Evolutionary conservation across 2,113 vertebrate species (phyloP), one percentile per base, ranked within the genome.

Genomic region (Corvus moneduloides): DNA sequence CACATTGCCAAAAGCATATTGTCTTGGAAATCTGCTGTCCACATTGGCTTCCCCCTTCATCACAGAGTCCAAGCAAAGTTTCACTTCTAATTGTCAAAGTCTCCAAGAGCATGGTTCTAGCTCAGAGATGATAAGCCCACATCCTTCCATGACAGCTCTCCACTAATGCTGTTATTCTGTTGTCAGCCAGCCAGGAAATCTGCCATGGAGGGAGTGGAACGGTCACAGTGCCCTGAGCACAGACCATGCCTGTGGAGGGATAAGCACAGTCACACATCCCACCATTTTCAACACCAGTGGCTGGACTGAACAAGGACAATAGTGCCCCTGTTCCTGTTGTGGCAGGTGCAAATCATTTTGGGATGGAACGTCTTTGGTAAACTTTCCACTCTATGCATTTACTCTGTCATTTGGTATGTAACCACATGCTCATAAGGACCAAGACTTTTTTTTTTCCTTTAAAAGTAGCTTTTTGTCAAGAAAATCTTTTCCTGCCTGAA

Each of bases 11-110:
- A 93, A 92, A 96, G 74, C 93, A 55, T 93, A 95, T 95, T 13
- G 43, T 84, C 95, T 94, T 96, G 96, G 96, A 97, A 94, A 96
- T 97, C 93, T 94, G 81, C 94, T 96, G 91, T 97, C 95, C 94
- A 72, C 56, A 72, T 96, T 97, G 95, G 94, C 95, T 94, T 94
- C 37, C 33, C 48, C 27, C 68, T 95, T 93, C 35, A 56, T 63
- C 72, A 59, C 43, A 41, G 89, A 90, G 52, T 93, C 96, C 95
- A 97, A 94, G 93, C 86, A 90, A 92, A 97, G 86, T 91, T 94
- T 87, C 88, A 87, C 27, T 89, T 94, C 52, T 92, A 80, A 71
- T 71, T 33, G 2, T 87, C 86, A 55, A 59, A 49, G 88, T 74
- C 68, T 92, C 72, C 83, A 71, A 59, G 76, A 92, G 84, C 0